Evolutionary conservation across 2,797 vertebrate genomes (phyloP), one percentile per base, ranked within the genome.

Genomic region (Paratrypauchen microcephalus): DNA sequence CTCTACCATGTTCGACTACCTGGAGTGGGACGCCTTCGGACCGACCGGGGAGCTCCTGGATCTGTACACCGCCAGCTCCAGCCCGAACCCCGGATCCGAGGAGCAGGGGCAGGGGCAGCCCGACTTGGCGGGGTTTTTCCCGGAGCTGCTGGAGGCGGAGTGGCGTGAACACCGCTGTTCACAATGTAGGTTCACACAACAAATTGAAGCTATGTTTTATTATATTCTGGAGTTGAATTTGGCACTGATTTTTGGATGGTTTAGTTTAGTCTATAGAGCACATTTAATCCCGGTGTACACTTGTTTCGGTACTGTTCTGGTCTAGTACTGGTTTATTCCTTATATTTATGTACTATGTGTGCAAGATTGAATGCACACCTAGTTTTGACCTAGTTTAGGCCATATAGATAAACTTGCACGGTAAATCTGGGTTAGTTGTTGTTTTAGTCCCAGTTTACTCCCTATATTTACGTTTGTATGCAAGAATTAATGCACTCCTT

Each of bases 11-110:
- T 97, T 97, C 89, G 96, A 98, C 92, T 97, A 94, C 88, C 93
- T 97, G 95, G 96, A 98, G 87, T 94, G 97, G 76, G 94, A 95
- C 86, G 93, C 94, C 82, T 95, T 97, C 83, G 95, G 93, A 87
- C 92, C 95, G 16, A 19, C 57, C 57, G 95, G 92, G 86, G 95
- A 96, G 77, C 93, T 95, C 89, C 85, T 95, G 93, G 95, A 96
- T 92, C 93, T 96, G 88, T 97, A 95, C 93, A 88, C 92, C 26
- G 8, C 57, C 57, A 59, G 57, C 90, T 89, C 84, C 73, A 95
- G 95, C 83, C 95, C 96, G 65, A 94, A 91, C 50, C 96, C 95
- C 94, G 93, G 92, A 93, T 92, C 95, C 88, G 95, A 95, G 91
- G 95, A 96, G 0, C 79, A 52, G 61, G 95, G 96, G 0, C 77